Percentiles rank a stretch among this genome's conserved stretches.
Evolutionary conservation across 2,888 invertebrate species (phyloP).

Genomic region (Callyntrura sp.): DNA sequence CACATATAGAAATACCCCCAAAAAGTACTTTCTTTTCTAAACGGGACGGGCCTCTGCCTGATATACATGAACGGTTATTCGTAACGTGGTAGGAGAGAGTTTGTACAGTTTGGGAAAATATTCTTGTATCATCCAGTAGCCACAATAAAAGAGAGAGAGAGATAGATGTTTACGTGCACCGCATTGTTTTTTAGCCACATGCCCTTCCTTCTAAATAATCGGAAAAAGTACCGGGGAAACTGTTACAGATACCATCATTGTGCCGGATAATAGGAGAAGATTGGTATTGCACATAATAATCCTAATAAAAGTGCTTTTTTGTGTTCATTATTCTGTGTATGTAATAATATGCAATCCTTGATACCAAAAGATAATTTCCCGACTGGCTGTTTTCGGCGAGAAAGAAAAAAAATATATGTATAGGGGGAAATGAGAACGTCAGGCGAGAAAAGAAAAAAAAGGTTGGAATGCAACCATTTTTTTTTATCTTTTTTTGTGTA

Average conservation of each 20-base stretch:
- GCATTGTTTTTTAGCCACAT: neutral
- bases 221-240: neutral
- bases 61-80: neutral
- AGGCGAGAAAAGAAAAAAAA: neutral
- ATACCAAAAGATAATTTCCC: no score
- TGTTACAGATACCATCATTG: neutral
- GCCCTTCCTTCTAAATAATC: neutral
- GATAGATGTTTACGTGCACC: neutral
- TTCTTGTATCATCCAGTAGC: slow-evolving; percentile 64
- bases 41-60: neutral
- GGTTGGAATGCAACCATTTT: neutral
- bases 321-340: slow-evolving; percentile 6
- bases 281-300: slow-evolving; percentile 41
- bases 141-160: neutral
- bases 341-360: neutral
- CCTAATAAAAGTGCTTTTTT: slow-evolving; percentile 11
- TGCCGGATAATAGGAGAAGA: neutral
- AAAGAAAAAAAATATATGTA: neutral
- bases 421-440: no score
- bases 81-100: no score
- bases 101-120: no score
- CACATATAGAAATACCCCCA: neutral
- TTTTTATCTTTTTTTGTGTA: neutral
- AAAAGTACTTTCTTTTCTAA: no score
- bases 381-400: no score